Percentiles rank a stretch among this genome's conserved stretches.
These are phyloP conservation scores for Stenurella melanura DNA, from an alignment of 2,888 invertebrate species.

Conservation along the genomic window DNA sequence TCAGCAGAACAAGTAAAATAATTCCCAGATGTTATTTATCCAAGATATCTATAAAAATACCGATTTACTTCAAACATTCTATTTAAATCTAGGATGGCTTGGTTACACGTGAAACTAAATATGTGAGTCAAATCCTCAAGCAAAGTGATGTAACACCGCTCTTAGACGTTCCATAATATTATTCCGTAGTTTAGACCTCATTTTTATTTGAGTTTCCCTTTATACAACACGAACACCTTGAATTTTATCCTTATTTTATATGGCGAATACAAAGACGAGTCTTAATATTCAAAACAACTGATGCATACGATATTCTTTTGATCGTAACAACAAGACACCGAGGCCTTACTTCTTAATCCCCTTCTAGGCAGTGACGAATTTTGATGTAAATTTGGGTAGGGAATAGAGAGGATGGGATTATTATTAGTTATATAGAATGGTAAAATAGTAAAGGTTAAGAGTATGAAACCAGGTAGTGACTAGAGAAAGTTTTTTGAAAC, in stretches of 20 bases:
- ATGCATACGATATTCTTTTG: conserved; percentile 24
- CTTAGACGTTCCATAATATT: not conserved
- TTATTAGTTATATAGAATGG: not conserved
- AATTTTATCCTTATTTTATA: conserved; percentile 10
- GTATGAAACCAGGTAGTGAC: no score
- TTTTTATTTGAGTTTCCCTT: not conserved
- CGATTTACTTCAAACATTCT: no score
- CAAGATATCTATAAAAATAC: no score
- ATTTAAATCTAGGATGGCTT: no score
- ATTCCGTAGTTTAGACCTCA: not conserved
- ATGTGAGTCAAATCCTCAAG: not conserved
- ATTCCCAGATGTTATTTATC: no score
- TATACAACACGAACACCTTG: conserved; percentile 15
- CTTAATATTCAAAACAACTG: conserved; percentile 21
- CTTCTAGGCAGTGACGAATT: not conserved
- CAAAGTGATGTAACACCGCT: not conserved
- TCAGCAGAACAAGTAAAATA: no score
- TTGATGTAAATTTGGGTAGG: not conserved
- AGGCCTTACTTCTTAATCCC: not conserved
- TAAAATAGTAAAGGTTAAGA: no score
- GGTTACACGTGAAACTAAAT: no score
- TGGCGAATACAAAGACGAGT: conserved; percentile 21
- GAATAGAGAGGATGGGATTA: not conserved
- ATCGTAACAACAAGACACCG: not conserved
- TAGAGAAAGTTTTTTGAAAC: no score